These are phyloP conservation scores for Iselma pallidipennis DNA, from an alignment of 2,888 invertebrate species.

Conservation along the genomic window DNA sequence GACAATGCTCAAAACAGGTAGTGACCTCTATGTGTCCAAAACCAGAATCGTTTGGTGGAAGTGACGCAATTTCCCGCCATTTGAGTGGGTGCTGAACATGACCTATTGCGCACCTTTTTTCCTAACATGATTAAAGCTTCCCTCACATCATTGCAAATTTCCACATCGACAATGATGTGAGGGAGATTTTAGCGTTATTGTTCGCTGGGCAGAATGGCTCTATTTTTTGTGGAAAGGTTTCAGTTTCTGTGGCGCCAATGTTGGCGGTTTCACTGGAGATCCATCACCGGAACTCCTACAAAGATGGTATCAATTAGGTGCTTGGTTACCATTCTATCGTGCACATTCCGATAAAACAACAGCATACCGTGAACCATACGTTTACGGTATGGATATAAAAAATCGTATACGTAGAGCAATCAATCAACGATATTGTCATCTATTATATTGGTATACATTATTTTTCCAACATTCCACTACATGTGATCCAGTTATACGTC, in stretches of 20 bases:
- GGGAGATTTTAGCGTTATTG: too few species aligned
- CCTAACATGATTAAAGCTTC: slow-evolving; percentile 50
- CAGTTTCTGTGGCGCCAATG: slow-evolving; percentile 91
- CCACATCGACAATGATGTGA: too few species aligned
- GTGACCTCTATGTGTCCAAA: too few species aligned
- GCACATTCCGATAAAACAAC: slow-evolving; percentile 95
- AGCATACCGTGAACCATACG: slow-evolving; percentile 93
- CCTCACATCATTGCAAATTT: slow-evolving; percentile 60
- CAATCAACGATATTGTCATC: slow-evolving; percentile 67
- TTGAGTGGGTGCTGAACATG: too few species aligned
- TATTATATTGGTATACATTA: slow-evolving; percentile 88
- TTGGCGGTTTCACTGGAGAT: slow-evolving; percentile 95
- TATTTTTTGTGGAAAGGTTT: too few species aligned
- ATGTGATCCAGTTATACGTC: slow-evolving; percentile 86
- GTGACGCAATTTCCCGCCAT: too few species aligned
- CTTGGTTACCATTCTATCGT: slow-evolving; percentile 92
- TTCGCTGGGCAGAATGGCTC: too few species aligned
- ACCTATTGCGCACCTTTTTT: not conserved
- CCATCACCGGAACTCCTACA: slow-evolving; percentile 86
- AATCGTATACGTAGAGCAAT: slow-evolving; percentile 68
- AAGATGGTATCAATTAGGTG: slow-evolving; percentile 72
- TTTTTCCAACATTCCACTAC: slow-evolving; percentile 84
- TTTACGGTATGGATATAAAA: slow-evolving; percentile 74
- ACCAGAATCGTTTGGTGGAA: too few species aligned
- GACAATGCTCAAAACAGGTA: too few species aligned